Base-by-base conservation (phyloP, 2,888 invertebrate species). In the Pandemis corylana region DNA sequence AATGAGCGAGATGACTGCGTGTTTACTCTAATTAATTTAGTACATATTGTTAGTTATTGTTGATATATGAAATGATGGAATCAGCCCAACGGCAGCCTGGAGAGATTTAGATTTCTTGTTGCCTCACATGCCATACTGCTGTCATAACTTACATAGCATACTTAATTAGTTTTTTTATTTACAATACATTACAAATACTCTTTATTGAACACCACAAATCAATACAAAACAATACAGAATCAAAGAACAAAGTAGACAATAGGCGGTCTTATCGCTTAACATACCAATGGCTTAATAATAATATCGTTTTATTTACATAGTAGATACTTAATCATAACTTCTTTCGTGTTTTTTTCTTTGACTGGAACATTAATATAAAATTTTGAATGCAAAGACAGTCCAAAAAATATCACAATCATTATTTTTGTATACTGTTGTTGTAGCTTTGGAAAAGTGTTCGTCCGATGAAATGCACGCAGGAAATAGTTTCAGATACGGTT, bases 21-120 rank as follows among this genome's bases (percentile, higher is more conserved):
- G 80, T 80, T 80, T 79, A 76, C 79, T 78, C 77, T 82, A 83
- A 84, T 84, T 83, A 85, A 84, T 84, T 84, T 82, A 83, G 79
- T 81, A 78, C 71, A 69, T 51, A 75, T 72, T 65, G 71, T 64
- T 42, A 65, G 68, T 69, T 71, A 68, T 59, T 42, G 53, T 67
- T 53, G 53, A 53, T 67, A 49, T 28, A 36, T 7, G 49, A 7
- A 13, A 13, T 20, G 56, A 56, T 56, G 56, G 12, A 28, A 59
- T 9, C 59, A 28, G 59, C 28, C 28, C 65, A 7, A 7, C 12
- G 28, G 49, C 10, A 36, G 49, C 7, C 15, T 64, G 15, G 6
- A 12, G 20, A 65, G 49, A 65, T 51, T 49, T 65, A 65, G 20
- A 5, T 36, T 49, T 46, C 49, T 7, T 28, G 59, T 15, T 20